Conservation (phyloP, 2,113 vertebrate species). For the Rhinoptilus africanus region DNA sequence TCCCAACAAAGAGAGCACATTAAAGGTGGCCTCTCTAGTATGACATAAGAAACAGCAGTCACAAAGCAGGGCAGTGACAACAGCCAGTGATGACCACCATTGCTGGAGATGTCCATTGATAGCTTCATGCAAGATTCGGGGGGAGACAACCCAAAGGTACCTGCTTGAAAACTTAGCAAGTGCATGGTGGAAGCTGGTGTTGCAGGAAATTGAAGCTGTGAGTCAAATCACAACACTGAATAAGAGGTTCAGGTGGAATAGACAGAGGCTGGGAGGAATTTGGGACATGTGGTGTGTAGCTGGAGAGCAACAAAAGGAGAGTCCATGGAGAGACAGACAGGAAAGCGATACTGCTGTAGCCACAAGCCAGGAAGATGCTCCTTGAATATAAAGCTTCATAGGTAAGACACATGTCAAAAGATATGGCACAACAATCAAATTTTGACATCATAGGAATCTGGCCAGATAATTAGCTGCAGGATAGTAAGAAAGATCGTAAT, state of each 20-base stretch:
- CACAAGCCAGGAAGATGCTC: neutral
- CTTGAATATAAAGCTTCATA: neutral
- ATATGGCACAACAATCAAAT: neutral
- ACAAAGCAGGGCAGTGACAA: neutral
- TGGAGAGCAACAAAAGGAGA: neutral
- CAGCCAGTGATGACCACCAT: rapidly evolving
- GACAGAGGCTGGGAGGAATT: neutral
- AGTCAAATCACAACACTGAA: neutral
- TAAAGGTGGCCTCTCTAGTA: neutral
- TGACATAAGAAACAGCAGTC: neutral
- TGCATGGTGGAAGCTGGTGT: neutral
- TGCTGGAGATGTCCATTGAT: neutral
- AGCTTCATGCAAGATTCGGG: neutral
- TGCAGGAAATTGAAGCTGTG: rapidly evolving
- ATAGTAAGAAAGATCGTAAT: neutral
- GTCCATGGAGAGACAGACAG: neutral
- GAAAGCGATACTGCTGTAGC: neutral
- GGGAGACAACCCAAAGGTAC: neutral
- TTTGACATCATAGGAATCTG: neutral
- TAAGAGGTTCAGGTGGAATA: neutral
- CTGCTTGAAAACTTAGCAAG: neutral
- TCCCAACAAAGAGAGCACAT: neutral
- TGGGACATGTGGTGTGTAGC: rapidly evolving
- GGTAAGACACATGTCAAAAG: neutral
- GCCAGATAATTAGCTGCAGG: neutral